These are phyloP conservation scores for Arenicola marina DNA, from an alignment of 2,888 invertebrate genomes.

Conservation along the genomic window DNA sequence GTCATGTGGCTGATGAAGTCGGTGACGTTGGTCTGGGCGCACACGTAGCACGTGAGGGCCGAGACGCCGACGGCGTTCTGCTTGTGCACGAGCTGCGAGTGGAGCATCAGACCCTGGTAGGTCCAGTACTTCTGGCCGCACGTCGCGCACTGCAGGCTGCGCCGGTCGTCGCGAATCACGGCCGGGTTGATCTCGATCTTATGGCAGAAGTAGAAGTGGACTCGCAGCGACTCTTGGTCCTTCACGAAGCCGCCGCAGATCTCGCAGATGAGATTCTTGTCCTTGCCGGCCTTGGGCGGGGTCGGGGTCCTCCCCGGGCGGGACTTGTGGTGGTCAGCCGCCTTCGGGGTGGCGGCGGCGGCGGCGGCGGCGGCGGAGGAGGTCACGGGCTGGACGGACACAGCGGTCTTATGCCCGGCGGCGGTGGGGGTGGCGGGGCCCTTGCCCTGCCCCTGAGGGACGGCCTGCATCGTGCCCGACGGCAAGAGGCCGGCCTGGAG, in stretches of 20 bases:
- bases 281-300: no score
- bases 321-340: no score
- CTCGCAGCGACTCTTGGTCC: slow-evolving; percentile 88
- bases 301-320: no score
- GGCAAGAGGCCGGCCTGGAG: no score
- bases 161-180: slow-evolving; percentile 63
- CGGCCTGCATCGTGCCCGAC: neutral
- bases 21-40: neutral
- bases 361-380: neutral
- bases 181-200: slow-evolving; percentile 66
- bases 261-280: slow-evolving; percentile 93
- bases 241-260: slow-evolving; percentile 97
- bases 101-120: slow-evolving; percentile 93
- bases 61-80: neutral
- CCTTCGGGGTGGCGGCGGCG: neutral
- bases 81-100: slow-evolving; percentile 71
- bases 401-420: neutral
- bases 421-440: neutral
- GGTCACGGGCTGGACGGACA: neutral
- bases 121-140: slow-evolving; percentile 97
- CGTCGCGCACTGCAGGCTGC: slow-evolving; percentile 93
- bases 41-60: neutral
- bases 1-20: slow-evolving; percentile 2
- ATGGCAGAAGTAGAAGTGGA: slow-evolving; percentile 98
- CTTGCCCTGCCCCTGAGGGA: neutral